These are phyloP conservation scores for Ictalurus punctatus DNA, from an alignment of 2,113 vertebrate species.

Conservation along the genomic window DNA sequence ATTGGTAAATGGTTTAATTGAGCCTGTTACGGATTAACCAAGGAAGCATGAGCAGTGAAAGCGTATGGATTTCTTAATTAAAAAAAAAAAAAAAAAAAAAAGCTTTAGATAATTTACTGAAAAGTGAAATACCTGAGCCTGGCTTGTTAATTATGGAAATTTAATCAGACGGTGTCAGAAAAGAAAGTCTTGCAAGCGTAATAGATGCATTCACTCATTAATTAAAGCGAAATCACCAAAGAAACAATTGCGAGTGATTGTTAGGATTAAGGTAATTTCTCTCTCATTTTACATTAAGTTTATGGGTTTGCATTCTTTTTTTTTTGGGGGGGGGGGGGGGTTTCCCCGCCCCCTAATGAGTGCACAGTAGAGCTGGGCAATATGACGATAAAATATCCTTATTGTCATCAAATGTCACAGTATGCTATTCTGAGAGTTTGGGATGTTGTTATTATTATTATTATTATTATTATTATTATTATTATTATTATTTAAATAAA, in stretches of 20 bases:
- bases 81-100: not conserved
- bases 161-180: not conserved
- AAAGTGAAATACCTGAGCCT: slow-evolving; percentile 59
- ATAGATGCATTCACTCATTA: not conserved
- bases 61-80: slow-evolving; percentile 61
- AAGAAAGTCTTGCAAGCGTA: not conserved
- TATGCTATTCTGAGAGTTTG: not conserved
- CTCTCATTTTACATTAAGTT: not conserved
- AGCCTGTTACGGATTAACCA: slow-evolving; percentile 70
- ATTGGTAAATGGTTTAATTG: slow-evolving; percentile 69
- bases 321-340: too few relatives aligned
- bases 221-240: not conserved
- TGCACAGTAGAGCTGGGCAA: not conserved
- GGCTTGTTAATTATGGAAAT: slow-evolving; percentile 19
- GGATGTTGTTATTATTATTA: too few relatives aligned
- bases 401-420: not conserved
- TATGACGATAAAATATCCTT: not conserved
- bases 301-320: not conserved
- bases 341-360: not conserved
- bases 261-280: not conserved
- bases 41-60: slow-evolving; percentile 64
- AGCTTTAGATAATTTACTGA: slow-evolving; percentile 59
- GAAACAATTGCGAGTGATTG: not conserved
- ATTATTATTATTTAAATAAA: too few relatives aligned
- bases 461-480: too few relatives aligned